Conservation (phyloP, 2,797 vertebrate genomes). For the Sebastes baramenuke region DNA sequence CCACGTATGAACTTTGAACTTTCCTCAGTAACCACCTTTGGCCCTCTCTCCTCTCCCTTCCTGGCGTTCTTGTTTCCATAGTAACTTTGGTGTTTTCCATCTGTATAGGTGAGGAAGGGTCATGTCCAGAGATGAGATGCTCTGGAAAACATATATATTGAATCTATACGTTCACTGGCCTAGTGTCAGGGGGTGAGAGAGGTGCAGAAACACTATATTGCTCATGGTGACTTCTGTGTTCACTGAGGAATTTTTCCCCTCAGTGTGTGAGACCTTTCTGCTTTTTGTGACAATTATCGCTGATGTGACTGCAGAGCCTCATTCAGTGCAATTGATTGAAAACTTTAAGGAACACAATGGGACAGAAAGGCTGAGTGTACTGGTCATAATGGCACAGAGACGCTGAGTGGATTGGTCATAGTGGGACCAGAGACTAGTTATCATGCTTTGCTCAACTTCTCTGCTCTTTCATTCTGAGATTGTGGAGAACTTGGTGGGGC, state of each 20-base stretch:
- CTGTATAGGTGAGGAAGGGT: background rate
- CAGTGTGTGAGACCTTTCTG: background rate
- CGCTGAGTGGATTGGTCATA: background rate
- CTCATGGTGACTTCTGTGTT: background rate
- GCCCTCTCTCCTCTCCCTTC: background rate
- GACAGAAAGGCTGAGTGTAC: background rate
- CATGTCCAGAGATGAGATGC: background rate
- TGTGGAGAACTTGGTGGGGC: background rate
- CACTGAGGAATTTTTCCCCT: background rate
- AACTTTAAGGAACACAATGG: background rate
- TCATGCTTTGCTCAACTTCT: no score
- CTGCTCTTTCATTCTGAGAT: no score
- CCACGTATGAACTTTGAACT: slow-evolving; percentile 14
- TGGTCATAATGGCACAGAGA: background rate
- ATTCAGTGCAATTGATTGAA: background rate
- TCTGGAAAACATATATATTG: background rate
- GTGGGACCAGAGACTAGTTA: background rate
- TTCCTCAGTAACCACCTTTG: background rate
- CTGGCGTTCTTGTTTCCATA: background rate
- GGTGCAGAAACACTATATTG: background rate
- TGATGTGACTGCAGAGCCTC: background rate
- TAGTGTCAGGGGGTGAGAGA: background rate
- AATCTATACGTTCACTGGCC: background rate
- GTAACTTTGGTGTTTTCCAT: background rate
- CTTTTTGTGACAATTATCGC: background rate